These are phyloP conservation scores for Macrotis lagotis DNA, from an alignment of 2,113 vertebrate genomes.

Conservation along the genomic window DNA sequence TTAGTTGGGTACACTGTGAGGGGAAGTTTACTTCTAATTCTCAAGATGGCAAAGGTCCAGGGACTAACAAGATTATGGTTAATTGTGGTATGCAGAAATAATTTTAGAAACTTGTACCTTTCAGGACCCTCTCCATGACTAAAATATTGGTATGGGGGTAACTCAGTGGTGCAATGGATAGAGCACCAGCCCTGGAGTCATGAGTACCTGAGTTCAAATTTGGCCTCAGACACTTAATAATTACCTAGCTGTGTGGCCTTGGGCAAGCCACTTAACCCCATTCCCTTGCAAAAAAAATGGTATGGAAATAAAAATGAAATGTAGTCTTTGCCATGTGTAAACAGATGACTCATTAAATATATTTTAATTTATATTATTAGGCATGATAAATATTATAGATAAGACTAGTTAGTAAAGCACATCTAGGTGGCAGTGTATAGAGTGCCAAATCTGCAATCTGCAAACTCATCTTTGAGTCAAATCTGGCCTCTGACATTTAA, in stretches of 20 bases:
- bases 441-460: too few species aligned
- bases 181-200: too few species aligned
- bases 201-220: too few species aligned
- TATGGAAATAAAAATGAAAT: not conserved
- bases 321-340: constrained; percentile 9
- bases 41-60: not conserved
- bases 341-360: not conserved
- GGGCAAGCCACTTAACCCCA: too few species aligned
- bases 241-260: too few species aligned
- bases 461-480: too few species aligned
- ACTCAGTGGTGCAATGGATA: too few species aligned
- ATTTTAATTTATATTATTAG: not conserved
- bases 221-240: too few species aligned
- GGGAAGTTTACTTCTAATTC: not conserved
- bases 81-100: not conserved
- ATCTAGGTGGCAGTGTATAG: too few species aligned
- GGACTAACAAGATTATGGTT: not conserved
- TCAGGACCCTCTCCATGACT: not conserved
- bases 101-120: not conserved
- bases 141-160: not conserved
- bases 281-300: too few species aligned
- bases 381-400: not conserved
- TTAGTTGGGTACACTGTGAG: not conserved
- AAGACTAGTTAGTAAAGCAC: not conserved
- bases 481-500: too few species aligned